A percentile compares a stretch with the other conserved stretches of the same genome.
Conservation (phyloP, 53 echinoderm and acorn worm genomes). For the Holothuria leucospilota region DNA sequence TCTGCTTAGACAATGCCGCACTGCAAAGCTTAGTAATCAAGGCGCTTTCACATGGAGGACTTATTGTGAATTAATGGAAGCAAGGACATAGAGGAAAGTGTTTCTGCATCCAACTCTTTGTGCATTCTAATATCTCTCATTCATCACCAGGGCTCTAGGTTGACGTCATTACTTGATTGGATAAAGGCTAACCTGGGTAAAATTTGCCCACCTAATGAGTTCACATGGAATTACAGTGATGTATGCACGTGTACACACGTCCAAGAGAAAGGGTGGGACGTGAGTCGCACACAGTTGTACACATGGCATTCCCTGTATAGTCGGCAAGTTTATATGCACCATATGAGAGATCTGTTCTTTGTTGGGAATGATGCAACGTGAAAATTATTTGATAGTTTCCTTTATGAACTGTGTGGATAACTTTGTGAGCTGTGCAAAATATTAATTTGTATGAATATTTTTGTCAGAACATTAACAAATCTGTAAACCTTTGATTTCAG, state of each 20-base stretch:
- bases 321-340: background rate
- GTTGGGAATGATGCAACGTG: too few species aligned
- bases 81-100: conserved; percentile 8
- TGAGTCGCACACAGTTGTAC: background rate
- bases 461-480: too few species aligned
- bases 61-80: conserved; percentile 34
- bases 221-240: conserved; percentile 24
- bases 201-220: conserved; percentile 41
- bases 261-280: background rate
- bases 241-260: conserved; percentile 21
- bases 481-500: too few species aligned
- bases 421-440: too few species aligned
- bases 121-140: conserved; percentile 39
- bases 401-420: too few species aligned
- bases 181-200: conserved; percentile 45
- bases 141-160: conserved; percentile 26
- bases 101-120: conserved; percentile 17
- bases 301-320: conserved; percentile 30
- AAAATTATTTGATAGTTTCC: too few species aligned
- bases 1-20: too few species aligned
- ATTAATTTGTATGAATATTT: too few species aligned
- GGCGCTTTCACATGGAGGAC: conserved; percentile 17
- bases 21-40: background rate
- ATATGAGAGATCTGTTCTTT: too few species aligned
- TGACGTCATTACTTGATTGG: conserved; percentile 42